These are phyloP conservation scores for Cristatella mucedo DNA, from an alignment of 2,888 invertebrate genomes.

Conservation along the genomic window DNA sequence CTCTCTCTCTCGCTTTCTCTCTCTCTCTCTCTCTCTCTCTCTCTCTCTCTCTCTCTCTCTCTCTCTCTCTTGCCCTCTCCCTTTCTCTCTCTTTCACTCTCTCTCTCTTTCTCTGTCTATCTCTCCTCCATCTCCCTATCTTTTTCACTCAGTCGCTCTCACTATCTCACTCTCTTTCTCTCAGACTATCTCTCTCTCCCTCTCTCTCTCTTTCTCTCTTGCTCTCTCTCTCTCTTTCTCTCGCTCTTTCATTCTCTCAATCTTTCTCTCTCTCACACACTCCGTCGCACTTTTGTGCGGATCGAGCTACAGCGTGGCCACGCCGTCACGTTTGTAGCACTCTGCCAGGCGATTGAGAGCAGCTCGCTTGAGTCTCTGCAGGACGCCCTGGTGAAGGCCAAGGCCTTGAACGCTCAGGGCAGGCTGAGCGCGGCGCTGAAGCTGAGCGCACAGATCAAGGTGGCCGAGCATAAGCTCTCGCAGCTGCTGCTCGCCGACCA, in stretches of 20 bases:
- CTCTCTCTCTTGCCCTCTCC: slow-evolving; percentile 2
- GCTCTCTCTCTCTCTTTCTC: too few relatives aligned
- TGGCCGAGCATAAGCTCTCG: too few relatives aligned
- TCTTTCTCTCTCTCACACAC: too few relatives aligned
- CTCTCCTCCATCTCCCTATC: too few relatives aligned
- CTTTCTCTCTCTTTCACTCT: slow-evolving; percentile 3
- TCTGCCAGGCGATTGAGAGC: slow-evolving; percentile 20
- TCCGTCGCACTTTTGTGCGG: too few relatives aligned
- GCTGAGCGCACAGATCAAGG: too few relatives aligned
- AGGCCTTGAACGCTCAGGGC: slow-evolving; percentile 20
- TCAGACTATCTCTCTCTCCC: too few relatives aligned
- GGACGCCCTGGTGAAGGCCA: slow-evolving; percentile 19
- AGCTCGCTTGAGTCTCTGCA: slow-evolving; percentile 18
- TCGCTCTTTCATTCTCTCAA: too few relatives aligned
- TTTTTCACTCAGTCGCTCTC: too few relatives aligned
- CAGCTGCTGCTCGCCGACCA: slow-evolving; percentile 22
- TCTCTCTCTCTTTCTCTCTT: too few relatives aligned
- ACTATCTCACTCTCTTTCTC: too few relatives aligned
- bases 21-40: slow-evolving; percentile 3
- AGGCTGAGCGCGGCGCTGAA: too few relatives aligned
- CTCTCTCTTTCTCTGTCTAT: not conserved
- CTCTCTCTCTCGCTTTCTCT: slow-evolving; percentile 1
- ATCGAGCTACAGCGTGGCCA: slow-evolving; percentile 17
- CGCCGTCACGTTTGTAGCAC: slow-evolving; percentile 16
- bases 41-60: slow-evolving; percentile 4